These are phyloP conservation scores for Rhabdophis nuchalis DNA, from an alignment of 2,797 vertebrate species.

Conservation along the genomic window DNA sequence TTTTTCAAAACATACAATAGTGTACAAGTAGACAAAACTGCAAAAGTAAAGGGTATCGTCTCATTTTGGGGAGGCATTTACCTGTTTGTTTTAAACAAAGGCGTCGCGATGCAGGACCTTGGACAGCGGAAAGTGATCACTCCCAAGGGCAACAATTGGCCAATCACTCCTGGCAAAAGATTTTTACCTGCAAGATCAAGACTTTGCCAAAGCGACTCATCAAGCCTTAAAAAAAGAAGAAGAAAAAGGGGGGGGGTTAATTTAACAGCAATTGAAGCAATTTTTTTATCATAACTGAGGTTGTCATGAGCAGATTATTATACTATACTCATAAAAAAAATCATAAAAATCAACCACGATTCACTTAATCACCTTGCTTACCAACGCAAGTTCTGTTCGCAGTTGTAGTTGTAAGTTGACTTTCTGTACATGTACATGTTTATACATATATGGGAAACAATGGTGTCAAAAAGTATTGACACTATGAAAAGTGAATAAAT, in stretches of 20 bases:
- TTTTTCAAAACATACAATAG: not conserved
- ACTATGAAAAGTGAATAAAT: not conserved
- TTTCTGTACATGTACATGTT: not conserved
- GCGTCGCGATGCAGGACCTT: constrained; percentile 77
- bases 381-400: not conserved
- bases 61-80: constrained; percentile 64
- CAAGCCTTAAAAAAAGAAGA: constrained; percentile 74
- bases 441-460: not conserved
- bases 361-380: not conserved
- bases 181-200: constrained; percentile 83
- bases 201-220: constrained; percentile 89
- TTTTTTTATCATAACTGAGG: not conserved
- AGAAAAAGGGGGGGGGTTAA: not conserved
- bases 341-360: not conserved
- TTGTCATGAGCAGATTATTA: not conserved
- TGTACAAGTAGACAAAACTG: not conserved
- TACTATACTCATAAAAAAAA: too few species aligned
- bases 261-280: constrained; percentile 7
- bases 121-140: constrained; percentile 85
- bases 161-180: constrained; percentile 74
- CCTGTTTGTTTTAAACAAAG: constrained; percentile 70
- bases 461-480: not conserved
- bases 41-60: not conserved
- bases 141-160: constrained; percentile 77
- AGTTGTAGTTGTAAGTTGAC: not conserved